Percentiles rank a stretch among this genome's conserved stretches.
phyloP scores from a whole-genome alignment of 1,140 invertebrate species.

The Ceratosolen solmsi region DNA sequence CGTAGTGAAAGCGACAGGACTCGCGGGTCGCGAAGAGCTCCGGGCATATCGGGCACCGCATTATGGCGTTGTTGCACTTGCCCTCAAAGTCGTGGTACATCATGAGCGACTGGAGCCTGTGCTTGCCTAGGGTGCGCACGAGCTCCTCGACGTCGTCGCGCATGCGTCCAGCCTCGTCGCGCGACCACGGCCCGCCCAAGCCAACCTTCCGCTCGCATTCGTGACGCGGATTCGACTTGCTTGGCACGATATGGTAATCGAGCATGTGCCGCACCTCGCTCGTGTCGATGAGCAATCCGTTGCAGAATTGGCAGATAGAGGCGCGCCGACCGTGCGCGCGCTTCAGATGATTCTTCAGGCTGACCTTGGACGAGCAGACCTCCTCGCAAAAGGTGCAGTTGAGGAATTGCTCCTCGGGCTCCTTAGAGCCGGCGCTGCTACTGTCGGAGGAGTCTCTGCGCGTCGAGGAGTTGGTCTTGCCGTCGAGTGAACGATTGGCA shows the following conservation, averaged over 20 bases:
- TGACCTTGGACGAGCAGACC: slow-evolving; percentile 46
- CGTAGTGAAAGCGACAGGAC: slow-evolving; percentile 51
- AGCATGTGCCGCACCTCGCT: slow-evolving; percentile 55
- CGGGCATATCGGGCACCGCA: slow-evolving; percentile 45
- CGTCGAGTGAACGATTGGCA: slow-evolving; percentile 5
- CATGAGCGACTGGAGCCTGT: slow-evolving; percentile 51
- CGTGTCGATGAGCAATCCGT: slow-evolving; percentile 51
- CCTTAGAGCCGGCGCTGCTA: slow-evolving; percentile 30
- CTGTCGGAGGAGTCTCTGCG: slow-evolving; percentile 43
- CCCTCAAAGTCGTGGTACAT: slow-evolving; percentile 52
- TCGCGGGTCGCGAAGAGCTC: slow-evolving; percentile 48
- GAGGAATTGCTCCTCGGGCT: slow-evolving; percentile 33
- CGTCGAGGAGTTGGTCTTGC: not conserved
- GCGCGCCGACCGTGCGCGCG: slow-evolving; percentile 47
- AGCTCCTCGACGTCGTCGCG: slow-evolving; percentile 52
- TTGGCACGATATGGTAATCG: slow-evolving; percentile 51
- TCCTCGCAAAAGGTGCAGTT: slow-evolving; percentile 54
- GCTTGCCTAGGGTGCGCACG: slow-evolving; percentile 49
- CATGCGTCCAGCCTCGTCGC: slow-evolving; percentile 33
- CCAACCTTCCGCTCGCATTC: not conserved
- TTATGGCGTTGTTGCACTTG: slow-evolving; percentile 43
- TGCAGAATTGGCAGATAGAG: slow-evolving; percentile 54
- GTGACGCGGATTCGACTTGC: slow-evolving; percentile 31
- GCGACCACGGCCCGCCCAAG: slow-evolving; percentile 24
- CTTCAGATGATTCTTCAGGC: slow-evolving; percentile 52